A percentile compares a stretch with the other conserved stretches of the same genome.
Evolutionary conservation across 2,797 vertebrate genomes (phyloP).

Genomic region (Miichthys miiuy): DNA sequence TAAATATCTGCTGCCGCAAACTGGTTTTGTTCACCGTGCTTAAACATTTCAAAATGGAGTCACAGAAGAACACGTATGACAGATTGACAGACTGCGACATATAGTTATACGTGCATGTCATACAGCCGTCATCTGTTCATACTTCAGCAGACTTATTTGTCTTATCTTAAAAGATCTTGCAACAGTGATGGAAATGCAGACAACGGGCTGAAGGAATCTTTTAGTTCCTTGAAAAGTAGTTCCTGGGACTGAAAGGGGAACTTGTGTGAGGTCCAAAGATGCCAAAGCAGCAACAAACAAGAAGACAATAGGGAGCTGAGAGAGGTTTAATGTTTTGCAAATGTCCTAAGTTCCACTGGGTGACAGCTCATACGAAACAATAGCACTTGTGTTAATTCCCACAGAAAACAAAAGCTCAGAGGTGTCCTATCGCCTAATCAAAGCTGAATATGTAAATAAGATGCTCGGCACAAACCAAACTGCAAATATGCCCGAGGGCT

Average conservation of each 20-base stretch:
- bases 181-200: no score
- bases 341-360: neutral
- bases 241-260: neutral
- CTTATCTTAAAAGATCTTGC: no score
- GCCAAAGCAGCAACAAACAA: neutral
- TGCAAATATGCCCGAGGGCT: conserved; percentile 16
- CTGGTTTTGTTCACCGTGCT: no score
- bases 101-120: no score
- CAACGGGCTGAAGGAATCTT: no score
- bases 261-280: neutral
- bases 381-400: conserved; percentile 15
- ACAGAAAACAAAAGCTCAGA: neutral
- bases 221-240: no score
- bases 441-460: conserved; percentile 37
- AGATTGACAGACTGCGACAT: no score
- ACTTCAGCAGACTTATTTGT: no score
- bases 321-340: neutral
- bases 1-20: no score
- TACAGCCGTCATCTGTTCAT: no score
- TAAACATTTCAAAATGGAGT: no score
- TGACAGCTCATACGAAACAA: neutral
- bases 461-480: neutral
- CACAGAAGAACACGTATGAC: no score
- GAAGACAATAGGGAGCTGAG: neutral
- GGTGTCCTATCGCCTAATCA: neutral